Conservation (phyloP, 2,797 vertebrate genomes). For the Botia almorhae region DNA sequence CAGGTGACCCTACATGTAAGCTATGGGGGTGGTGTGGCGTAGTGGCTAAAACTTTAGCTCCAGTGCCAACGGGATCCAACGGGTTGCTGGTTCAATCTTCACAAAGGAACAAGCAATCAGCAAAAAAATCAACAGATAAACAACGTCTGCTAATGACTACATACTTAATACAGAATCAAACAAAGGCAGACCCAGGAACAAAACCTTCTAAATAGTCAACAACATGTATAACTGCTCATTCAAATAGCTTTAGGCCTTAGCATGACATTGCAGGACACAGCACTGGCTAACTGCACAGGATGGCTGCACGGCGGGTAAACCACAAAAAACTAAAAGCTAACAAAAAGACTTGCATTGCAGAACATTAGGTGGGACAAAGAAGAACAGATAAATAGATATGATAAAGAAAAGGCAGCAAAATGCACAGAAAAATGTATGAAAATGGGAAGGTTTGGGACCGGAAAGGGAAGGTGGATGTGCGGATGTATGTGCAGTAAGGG, state of each 20-base stretch:
- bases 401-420: slow-evolving; percentile 23
- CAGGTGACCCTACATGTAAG: background rate
- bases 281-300: background rate
- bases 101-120: background rate
- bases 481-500: slow-evolving; percentile 2
- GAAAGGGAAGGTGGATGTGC: background rate
- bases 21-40: background rate
- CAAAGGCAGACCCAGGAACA: background rate
- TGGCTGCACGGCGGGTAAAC: background rate
- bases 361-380: slow-evolving; percentile 31
- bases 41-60: background rate
- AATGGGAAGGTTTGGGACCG: slow-evolving; percentile 17
- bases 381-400: slow-evolving; percentile 38
- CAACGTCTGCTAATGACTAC: background rate
- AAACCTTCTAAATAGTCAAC: background rate
- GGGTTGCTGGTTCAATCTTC: background rate
- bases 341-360: background rate
- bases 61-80: background rate
- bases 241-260: background rate
- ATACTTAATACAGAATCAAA: background rate
- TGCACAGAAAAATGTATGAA: slow-evolving; percentile 14
- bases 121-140: background rate
- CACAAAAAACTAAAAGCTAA: slow-evolving; percentile 17
- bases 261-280: slow-evolving; percentile 11
- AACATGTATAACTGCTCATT: background rate